Percentiles rank a stretch among this genome's conserved stretches.
Evolutionary conservation across 2,797 vertebrate genomes (phyloP).

Genomic region (Denticeps clupeoides): DNA sequence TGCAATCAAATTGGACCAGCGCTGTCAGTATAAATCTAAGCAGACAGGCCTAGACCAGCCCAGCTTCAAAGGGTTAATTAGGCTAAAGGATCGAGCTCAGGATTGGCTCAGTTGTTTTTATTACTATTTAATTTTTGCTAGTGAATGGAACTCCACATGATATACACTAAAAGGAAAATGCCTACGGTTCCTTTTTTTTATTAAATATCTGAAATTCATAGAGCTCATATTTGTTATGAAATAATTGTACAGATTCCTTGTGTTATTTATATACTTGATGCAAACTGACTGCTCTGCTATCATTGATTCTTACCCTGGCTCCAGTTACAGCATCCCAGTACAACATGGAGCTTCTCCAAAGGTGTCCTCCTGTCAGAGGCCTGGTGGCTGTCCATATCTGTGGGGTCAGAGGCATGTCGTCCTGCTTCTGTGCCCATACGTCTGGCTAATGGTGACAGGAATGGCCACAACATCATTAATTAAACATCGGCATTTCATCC

Average conservation of each 20-base stretch:
- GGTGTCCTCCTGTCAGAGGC: conserved; percentile 58
- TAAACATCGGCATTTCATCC: conserved; percentile 66
- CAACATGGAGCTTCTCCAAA: conserved; percentile 56
- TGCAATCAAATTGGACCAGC: conserved; percentile 52
- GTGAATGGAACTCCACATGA: too few relatives aligned
- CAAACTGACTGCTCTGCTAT: conserved; percentile 12
- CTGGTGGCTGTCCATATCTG: neutral
- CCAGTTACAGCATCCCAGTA: conserved; percentile 56
- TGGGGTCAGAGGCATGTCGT: too few relatives aligned
- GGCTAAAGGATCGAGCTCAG: conserved; percentile 34
- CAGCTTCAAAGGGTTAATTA: conserved; percentile 52
- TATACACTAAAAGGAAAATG: too few relatives aligned
- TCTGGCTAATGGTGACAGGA: conserved; percentile 80
- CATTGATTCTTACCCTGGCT: conserved; percentile 44
- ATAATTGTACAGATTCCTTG: too few relatives aligned
- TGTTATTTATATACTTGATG: too few relatives aligned
- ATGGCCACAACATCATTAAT: conserved; percentile 85
- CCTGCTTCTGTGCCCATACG: conserved; percentile 63
- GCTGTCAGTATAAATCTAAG: conserved; percentile 50
- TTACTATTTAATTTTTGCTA: too few relatives aligned
- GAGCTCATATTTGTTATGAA: too few relatives aligned
- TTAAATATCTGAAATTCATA: too few relatives aligned
- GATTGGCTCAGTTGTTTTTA: too few relatives aligned
- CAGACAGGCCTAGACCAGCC: conserved; percentile 35
- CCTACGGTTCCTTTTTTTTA: too few relatives aligned